Percentiles rank a stretch among this genome's conserved stretches.
Evolutionary conservation across 2,888 invertebrate genomes (phyloP).

Genomic region (Proisotoma minuta): DNA sequence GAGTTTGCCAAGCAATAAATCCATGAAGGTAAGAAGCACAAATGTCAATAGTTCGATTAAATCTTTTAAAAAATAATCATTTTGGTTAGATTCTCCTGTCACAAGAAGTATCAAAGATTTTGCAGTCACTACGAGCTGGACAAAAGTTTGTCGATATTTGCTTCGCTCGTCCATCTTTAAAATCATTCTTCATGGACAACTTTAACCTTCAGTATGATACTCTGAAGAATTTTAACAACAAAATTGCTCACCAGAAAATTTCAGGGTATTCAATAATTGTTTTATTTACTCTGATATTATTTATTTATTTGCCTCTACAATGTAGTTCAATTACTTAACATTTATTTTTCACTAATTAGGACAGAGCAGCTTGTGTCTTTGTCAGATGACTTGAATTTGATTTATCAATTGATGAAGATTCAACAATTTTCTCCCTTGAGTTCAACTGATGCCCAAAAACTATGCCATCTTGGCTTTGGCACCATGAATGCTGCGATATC

Average conservation of each 20-base stretch:
- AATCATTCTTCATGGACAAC: conserved; percentile 30
- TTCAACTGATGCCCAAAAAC: conserved; percentile 35
- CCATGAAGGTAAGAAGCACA: conserved; percentile 39
- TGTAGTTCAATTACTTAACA: no score
- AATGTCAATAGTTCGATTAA: no score
- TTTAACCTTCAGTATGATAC: conserved; percentile 34
- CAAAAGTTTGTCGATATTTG: conserved; percentile 43
- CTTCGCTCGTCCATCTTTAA: conserved; percentile 35
- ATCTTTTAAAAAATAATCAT: no score
- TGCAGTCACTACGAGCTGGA: conserved; percentile 40
- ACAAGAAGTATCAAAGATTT: conserved; percentile 39
- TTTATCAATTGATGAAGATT: conserved; percentile 39
- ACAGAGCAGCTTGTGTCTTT: no score
- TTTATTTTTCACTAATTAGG: no score
- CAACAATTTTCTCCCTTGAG: conserved; percentile 41
- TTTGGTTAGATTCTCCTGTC: conserved; percentile 35
- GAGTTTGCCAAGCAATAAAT: conserved; percentile 41
- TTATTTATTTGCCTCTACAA: no score
- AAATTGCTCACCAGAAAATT: conserved; percentile 23
- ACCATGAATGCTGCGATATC: conserved; percentile 43
- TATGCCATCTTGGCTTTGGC: conserved; percentile 37
- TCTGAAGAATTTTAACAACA: conserved; percentile 30
- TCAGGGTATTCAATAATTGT: conserved; percentile 24
- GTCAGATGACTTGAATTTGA: conserved; percentile 44
- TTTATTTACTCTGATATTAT: conserved; percentile 16